A percentile compares a stretch with the other conserved stretches of the same genome.
phyloP scores from a whole-genome alignment of 2,797 vertebrate genomes.

The Glossophaga mutica region DNA sequence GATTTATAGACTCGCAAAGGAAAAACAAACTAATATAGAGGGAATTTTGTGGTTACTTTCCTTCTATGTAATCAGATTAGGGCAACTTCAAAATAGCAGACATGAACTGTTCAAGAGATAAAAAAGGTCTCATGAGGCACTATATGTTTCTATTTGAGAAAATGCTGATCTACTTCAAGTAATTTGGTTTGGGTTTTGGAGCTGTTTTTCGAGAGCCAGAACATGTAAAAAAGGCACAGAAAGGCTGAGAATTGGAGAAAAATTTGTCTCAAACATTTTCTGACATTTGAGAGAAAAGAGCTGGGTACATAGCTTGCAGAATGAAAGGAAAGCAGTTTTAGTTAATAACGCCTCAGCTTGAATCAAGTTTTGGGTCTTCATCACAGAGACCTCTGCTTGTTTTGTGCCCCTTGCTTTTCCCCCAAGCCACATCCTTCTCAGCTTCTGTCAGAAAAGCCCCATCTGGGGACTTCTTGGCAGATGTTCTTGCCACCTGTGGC shows the following conservation, averaged over 20 bases:
- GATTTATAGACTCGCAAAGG: neutral
- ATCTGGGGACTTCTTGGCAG: neutral
- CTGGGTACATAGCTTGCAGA: accelerated
- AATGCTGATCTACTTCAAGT: neutral
- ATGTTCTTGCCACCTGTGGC: neutral
- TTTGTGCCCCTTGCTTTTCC: neutral
- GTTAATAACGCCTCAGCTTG: neutral
- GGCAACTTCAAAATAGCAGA: neutral
- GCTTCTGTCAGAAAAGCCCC: neutral
- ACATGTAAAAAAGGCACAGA: neutral
- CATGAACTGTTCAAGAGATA: neutral
- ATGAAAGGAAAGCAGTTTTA: neutral
- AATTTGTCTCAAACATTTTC: neutral
- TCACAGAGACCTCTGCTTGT: neutral
- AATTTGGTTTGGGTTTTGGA: neutral
- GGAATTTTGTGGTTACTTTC: neutral
- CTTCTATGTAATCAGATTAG: neutral
- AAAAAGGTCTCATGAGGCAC: neutral
- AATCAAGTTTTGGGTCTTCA: neutral
- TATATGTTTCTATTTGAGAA: neutral
- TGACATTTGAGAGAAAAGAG: neutral
- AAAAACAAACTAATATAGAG: neutral
- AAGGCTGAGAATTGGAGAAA: neutral
- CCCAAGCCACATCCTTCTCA: neutral
- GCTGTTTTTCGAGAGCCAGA: neutral